Evolutionary conservation across 1,140 invertebrate species (phyloP).

Genomic region (Drosophila bocqueti): DNA sequence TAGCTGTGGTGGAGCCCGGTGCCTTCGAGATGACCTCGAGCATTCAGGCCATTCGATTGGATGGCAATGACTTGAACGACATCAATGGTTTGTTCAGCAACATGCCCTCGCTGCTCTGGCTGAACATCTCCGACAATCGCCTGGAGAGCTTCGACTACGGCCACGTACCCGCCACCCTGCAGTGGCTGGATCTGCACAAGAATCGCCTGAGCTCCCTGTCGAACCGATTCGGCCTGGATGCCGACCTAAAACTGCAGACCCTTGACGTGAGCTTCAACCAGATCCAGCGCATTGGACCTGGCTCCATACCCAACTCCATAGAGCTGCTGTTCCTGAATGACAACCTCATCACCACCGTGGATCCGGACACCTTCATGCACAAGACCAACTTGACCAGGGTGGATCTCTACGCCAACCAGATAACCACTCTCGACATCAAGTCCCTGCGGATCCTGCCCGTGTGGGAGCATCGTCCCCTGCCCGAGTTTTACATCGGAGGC

Average conservation of each 20-base stretch:
- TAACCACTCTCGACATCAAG: conserved; percentile 92
- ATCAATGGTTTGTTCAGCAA: conserved; percentile 94
- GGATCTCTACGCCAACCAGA: conserved; percentile 94
- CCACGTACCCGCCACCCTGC: conserved; percentile 91
- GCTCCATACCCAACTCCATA: conserved; percentile 91
- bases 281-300: conserved; percentile 89
- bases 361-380: conserved; percentile 93
- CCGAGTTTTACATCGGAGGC: conserved; percentile 94
- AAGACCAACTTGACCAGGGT: conserved; percentile 93
- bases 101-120: conserved; percentile 92
- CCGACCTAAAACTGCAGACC: conserved; percentile 90
- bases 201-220: conserved; percentile 94
- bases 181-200: conserved; percentile 96
- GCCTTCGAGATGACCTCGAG: conserved; percentile 92
- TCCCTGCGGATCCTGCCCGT: conserved; percentile 91
- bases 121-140: conserved; percentile 96
- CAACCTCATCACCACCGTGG: conserved; percentile 92
- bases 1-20: conserved; percentile 92
- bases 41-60: conserved; percentile 93
- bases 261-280: conserved; percentile 94
- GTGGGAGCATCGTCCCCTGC: conserved; percentile 88
- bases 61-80: conserved; percentile 93
- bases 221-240: conserved; percentile 90
- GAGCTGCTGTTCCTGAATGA: conserved; percentile 93
- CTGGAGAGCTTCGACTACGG: conserved; percentile 96